A percentile compares a stretch with the other conserved stretches of the same genome.
These are phyloP conservation scores for Avahi laniger DNA, from an alignment of 2,797 vertebrate genomes.

Conservation along the genomic window DNA sequence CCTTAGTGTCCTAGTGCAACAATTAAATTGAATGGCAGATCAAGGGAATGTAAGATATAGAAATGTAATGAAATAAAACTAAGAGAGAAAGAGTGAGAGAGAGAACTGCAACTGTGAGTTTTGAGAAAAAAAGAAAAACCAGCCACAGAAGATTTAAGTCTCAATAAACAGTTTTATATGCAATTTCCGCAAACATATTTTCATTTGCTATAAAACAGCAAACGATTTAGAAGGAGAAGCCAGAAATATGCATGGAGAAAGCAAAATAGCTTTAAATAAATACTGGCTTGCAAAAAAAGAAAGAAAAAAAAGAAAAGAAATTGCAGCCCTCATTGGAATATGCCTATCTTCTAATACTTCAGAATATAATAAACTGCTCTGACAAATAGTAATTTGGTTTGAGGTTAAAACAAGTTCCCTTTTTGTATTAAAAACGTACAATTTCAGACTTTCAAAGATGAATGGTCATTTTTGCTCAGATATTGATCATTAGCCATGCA, in stretches of 20 bases:
- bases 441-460: constrained; percentile 58
- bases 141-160: constrained; percentile 78
- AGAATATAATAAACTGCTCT: constrained; percentile 70
- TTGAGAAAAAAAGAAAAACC: neutral
- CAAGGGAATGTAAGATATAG: neutral
- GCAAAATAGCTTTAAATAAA: constrained; percentile 64
- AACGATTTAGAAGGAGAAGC: constrained; percentile 65
- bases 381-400: constrained; percentile 40
- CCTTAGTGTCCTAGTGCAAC: neutral
- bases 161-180: constrained; percentile 81
- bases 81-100: neutral
- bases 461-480: constrained; percentile 53
- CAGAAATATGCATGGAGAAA: constrained; percentile 45
- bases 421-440: constrained; percentile 58
- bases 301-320: neutral
- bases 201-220: constrained; percentile 80
- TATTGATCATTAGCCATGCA: constrained; percentile 69
- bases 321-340: constrained; percentile 43
- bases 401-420: constrained; percentile 48
- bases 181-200: constrained; percentile 79
- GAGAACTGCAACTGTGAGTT: neutral
- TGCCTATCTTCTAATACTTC: constrained; percentile 69
- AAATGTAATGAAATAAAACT: constrained; percentile 12
- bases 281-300: constrained; percentile 33
- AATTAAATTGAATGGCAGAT: neutral